Conservation (phyloP, 2,113 vertebrate species). For the Perognathus longimembris region DNA sequence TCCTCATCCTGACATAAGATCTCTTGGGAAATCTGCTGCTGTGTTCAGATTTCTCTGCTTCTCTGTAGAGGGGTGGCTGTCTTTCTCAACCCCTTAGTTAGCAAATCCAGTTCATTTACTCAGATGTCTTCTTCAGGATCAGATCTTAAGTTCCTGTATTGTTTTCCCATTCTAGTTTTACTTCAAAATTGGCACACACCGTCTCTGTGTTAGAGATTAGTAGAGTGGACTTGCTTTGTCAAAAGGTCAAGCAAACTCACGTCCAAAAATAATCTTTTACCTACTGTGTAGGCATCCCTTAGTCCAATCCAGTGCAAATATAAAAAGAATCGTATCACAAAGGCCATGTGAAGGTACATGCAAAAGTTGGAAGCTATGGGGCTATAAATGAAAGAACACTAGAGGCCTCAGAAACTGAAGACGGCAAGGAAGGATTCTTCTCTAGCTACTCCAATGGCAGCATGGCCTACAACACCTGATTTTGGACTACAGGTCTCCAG, state of each 20-base stretch:
- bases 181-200: background rate
- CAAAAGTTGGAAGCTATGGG: background rate
- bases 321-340: background rate
- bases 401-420: background rate
- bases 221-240: too few species aligned
- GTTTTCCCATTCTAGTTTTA: background rate
- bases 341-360: background rate
- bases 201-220: too few species aligned
- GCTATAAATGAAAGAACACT: background rate
- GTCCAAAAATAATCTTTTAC: background rate
- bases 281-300: background rate
- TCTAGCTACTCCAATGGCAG: background rate
- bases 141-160: background rate
- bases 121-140: background rate
- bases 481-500: background rate
- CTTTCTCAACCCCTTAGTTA: slow-evolving; percentile 6
- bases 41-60: slow-evolving; percentile 79
- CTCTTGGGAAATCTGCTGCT: slow-evolving; percentile 84
- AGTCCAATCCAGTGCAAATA: background rate
- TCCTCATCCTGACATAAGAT: slow-evolving; percentile 85
- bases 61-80: slow-evolving; percentile 66
- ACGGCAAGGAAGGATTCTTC: background rate
- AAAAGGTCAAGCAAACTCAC: too few species aligned
- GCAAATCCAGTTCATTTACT: background rate
- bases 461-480: background rate